Evolutionary conservation across 2,888 invertebrate genomes (phyloP).

Genomic region (Heliconius erato): DNA sequence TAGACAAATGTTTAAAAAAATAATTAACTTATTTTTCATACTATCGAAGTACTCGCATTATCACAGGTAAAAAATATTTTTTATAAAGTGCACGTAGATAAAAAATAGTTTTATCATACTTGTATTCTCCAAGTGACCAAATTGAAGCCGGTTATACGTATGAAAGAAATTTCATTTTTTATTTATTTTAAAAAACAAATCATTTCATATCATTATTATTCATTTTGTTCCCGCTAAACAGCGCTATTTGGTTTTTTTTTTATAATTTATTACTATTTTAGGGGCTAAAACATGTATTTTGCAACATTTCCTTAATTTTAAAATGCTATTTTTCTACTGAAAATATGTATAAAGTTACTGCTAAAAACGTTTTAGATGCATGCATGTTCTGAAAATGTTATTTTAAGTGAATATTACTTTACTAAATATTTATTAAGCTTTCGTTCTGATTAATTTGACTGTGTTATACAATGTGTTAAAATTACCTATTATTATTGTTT

Average conservation of each 20-base stretch:
- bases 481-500: background rate
- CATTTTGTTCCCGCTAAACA: background rate
- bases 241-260: background rate
- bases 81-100: constrained; percentile 62
- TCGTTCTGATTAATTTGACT: background rate
- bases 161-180: constrained; percentile 5
- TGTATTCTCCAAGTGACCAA: constrained; percentile 80
- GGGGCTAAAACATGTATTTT: background rate
- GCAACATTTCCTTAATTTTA: background rate
- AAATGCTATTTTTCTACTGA: constrained; percentile 19
- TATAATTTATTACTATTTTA: background rate
- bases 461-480: constrained; percentile 6
- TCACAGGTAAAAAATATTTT: constrained; percentile 42
- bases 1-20: constrained; percentile 65
- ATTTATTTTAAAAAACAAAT: background rate
- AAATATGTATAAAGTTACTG: background rate
- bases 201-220: constrained; percentile 2
- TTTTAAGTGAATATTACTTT: background rate
- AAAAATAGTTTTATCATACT: constrained; percentile 61
- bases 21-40: constrained; percentile 51
- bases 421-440: constrained; percentile 1
- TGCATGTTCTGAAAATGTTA: background rate
- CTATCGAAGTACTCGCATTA: constrained; percentile 37
- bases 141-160: constrained; percentile 51
- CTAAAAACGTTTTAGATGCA: background rate